Evolutionary conservation across 53 echinoderm and acorn worm genomes (phyloP).

Genomic region (Holothuria scabra): DNA sequence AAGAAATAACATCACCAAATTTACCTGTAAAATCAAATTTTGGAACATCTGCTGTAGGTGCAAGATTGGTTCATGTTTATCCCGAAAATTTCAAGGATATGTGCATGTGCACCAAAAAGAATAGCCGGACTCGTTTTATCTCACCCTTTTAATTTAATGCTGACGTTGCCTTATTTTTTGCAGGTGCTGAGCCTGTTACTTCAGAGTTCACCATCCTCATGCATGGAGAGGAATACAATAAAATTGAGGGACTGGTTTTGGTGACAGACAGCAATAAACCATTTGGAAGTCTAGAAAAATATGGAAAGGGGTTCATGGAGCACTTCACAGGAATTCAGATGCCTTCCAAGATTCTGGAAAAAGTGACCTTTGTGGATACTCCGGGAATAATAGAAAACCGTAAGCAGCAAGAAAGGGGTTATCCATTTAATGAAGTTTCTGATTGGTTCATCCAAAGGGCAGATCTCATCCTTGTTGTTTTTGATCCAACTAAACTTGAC

Average conservation of each 20-base stretch:
- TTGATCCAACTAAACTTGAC: slow-evolving; percentile 84
- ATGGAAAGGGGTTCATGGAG: slow-evolving; percentile 77
- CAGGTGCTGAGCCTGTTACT: slow-evolving; percentile 83
- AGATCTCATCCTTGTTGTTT: slow-evolving; percentile 82
- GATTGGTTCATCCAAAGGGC: slow-evolving; percentile 89
- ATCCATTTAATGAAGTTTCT: slow-evolving; percentile 85
- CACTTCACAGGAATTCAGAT: slow-evolving; percentile 67
- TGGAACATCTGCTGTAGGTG: too few relatives aligned
- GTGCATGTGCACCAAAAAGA: too few relatives aligned
- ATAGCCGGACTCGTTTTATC: too few relatives aligned
- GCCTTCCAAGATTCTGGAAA: slow-evolving; percentile 74
- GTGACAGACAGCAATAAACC: slow-evolving; percentile 70
- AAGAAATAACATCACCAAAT: too few relatives aligned
- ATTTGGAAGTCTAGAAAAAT: slow-evolving; percentile 68
- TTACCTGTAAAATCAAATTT: too few relatives aligned
- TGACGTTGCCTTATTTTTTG: not conserved
- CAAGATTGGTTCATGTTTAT: too few relatives aligned
- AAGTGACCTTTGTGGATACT: slow-evolving; percentile 78
- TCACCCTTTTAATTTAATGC: not conserved
- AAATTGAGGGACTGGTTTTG: slow-evolving; percentile 81
- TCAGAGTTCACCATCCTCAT: slow-evolving; percentile 80
- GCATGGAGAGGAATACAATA: slow-evolving; percentile 63
- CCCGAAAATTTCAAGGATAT: too few relatives aligned
- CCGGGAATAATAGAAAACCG: slow-evolving; percentile 90
- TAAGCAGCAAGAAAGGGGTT: slow-evolving; percentile 78